phyloP scores from a whole-genome alignment of 2,113 vertebrate genomes.

The Melanerpes aurifrons region DNA sequence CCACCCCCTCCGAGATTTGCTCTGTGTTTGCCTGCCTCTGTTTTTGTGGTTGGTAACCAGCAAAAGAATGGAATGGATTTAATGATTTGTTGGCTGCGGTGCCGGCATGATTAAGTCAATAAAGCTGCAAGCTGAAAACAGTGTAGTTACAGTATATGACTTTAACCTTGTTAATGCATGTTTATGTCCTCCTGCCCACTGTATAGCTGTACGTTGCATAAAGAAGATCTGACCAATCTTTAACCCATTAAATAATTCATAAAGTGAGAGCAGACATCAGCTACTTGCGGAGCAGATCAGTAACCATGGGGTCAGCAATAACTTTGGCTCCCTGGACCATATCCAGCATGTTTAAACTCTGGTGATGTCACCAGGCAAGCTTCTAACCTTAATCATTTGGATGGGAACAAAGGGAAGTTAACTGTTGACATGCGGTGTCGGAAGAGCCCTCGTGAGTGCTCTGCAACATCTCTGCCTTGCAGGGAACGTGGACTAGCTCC shows the following conservation, averaged over 20 bases:
- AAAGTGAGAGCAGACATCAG: constrained; percentile 69
- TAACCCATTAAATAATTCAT: constrained; percentile 77
- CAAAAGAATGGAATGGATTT: constrained; percentile 75
- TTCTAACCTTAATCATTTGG: constrained; percentile 64
- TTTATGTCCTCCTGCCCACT: constrained; percentile 64
- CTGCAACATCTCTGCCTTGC: neutral
- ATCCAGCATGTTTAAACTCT: constrained; percentile 61
- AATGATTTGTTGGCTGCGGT: constrained; percentile 75
- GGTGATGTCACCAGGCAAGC: constrained; percentile 61
- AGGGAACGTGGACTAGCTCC: neutral
- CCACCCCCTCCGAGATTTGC: constrained; percentile 21
- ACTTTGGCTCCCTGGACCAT: constrained; percentile 64
- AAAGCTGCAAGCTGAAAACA: constrained; percentile 72
- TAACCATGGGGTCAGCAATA: constrained; percentile 69
- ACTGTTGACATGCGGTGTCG: constrained; percentile 10
- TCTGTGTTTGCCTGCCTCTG: constrained; percentile 61
- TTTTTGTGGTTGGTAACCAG: constrained; percentile 71
- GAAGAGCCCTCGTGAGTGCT: neutral
- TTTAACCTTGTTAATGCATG: constrained; percentile 75
- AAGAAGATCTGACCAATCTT: constrained; percentile 69
- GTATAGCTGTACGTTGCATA: constrained; percentile 49
- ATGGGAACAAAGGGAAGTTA: constrained; percentile 56
- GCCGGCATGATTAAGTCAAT: constrained; percentile 73
- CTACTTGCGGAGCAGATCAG: constrained; percentile 61
- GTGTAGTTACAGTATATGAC: constrained; percentile 69